Percentiles rank a stretch among this genome's conserved stretches.
Evolutionary conservation across 2,797 vertebrate species (phyloP).

Genomic region (Salmo trutta): DNA sequence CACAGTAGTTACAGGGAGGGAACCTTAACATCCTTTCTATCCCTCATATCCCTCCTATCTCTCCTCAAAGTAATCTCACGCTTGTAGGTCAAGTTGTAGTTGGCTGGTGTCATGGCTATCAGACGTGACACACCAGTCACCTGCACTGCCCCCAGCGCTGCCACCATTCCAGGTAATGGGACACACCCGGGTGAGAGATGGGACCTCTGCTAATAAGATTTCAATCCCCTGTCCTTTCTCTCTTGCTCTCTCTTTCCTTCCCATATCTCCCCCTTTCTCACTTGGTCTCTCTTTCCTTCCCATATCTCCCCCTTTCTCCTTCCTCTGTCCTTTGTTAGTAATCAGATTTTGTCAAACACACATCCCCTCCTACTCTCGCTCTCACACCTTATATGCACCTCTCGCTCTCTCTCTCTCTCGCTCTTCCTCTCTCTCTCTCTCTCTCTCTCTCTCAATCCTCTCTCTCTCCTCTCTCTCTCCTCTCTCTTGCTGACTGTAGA

Average conservation of each 20-base stretch:
- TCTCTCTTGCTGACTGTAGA: constrained; percentile 12
- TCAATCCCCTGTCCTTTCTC: not conserved
- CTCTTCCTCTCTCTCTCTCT: too few species aligned
- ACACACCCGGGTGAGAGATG: too few species aligned
- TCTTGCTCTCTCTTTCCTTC: not conserved
- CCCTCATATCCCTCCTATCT: constrained; percentile 28
- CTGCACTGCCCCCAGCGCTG: too few species aligned
- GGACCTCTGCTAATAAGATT: not conserved
- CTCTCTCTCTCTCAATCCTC: not conserved
- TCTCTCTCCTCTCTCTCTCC: not conserved
- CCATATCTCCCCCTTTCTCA: not conserved
- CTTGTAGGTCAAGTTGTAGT: constrained; percentile 4
- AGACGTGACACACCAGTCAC: too few species aligned
- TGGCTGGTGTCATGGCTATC: too few species aligned
- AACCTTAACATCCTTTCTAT: constrained; percentile 9
- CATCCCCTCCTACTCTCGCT: not conserved
- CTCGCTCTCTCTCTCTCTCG: too few species aligned
- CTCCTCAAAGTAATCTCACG: constrained; percentile 30
- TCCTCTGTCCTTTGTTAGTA: not conserved
- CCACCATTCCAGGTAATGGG: too few species aligned
- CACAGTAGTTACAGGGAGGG: not conserved
- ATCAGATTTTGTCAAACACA: constrained; percentile 14
- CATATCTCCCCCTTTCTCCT: not conserved
- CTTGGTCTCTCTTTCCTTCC: not conserved
- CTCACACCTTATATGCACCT: too few species aligned